These are phyloP conservation scores for Augiades crinisus DNA, from an alignment of 2,888 invertebrate species.

Conservation along the genomic window DNA sequence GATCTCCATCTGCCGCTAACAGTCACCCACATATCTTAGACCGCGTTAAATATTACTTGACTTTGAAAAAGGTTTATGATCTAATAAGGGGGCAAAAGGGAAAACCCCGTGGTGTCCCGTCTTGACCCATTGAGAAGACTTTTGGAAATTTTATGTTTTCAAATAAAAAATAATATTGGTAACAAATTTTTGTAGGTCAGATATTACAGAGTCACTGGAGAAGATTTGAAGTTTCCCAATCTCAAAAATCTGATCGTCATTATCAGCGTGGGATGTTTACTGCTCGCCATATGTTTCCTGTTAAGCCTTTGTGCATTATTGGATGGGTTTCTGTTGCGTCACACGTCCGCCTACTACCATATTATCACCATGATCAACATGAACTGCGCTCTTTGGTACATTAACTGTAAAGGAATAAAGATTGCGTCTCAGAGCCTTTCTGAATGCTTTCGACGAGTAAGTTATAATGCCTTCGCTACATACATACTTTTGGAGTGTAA, in stretches of 20 bases:
- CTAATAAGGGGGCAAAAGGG: too few relatives aligned
- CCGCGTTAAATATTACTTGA: too few relatives aligned
- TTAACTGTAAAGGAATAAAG: conserved; percentile 85
- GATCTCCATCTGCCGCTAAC: too few relatives aligned
- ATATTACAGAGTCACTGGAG: conserved; percentile 81
- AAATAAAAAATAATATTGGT: not conserved
- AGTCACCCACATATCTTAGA: too few relatives aligned
- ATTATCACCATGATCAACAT: conserved; percentile 87
- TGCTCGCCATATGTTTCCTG: conserved; percentile 82
- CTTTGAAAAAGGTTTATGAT: too few relatives aligned
- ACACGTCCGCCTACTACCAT: conserved; percentile 83
- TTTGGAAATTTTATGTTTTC: too few relatives aligned
- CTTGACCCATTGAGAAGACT: too few relatives aligned
- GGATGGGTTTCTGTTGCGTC: conserved; percentile 84
- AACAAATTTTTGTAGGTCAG: conserved; percentile 58
- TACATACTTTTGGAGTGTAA: too few relatives aligned
- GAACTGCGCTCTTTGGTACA: conserved; percentile 87
- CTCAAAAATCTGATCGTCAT: conserved; percentile 82
- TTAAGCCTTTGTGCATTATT: conserved; percentile 81
- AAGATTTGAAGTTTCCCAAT: conserved; percentile 82
- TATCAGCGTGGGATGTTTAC: conserved; percentile 82
- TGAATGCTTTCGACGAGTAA: conserved; percentile 73
- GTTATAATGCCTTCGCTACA: not conserved
- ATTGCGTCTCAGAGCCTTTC: conserved; percentile 82
- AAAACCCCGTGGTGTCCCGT: too few relatives aligned